A percentile compares a stretch with the other conserved stretches of the same genome.
Evolutionary conservation across 2,888 invertebrate species (phyloP).

Genomic region (Ethmia dodecea): DNA sequence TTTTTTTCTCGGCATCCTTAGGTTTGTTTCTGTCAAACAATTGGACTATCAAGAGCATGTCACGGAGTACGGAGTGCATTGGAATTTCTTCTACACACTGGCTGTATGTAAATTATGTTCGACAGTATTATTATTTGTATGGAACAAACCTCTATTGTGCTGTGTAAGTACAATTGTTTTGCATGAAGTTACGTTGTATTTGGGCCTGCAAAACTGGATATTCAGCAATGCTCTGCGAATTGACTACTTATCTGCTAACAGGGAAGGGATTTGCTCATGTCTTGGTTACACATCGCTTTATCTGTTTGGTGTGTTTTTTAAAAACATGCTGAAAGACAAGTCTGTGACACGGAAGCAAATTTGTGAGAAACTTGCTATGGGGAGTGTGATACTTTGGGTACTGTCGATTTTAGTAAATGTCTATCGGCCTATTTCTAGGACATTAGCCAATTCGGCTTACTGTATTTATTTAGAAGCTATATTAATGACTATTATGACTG

Average conservation of each 20-base stretch:
- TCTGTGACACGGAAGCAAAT: conserved; percentile 30
- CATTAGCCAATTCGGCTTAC: conserved; percentile 90
- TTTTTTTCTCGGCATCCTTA: conserved; percentile 78
- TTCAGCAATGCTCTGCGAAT: conserved; percentile 76
- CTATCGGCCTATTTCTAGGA: conserved; percentile 82
- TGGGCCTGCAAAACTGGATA: conserved; percentile 84
- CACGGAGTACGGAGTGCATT: conserved; percentile 96
- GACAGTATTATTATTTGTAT: conserved; percentile 75
- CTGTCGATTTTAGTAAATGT: conserved; percentile 63
- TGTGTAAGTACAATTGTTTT: conserved; percentile 74
- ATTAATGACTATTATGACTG: conserved; percentile 71
- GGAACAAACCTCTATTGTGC: conserved; percentile 66
- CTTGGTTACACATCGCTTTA: conserved; percentile 92
- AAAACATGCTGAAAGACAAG: conserved; percentile 65
- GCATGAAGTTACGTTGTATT: conserved; percentile 82
- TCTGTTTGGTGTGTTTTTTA: conserved; percentile 83
- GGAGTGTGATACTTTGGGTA: conserved; percentile 49
- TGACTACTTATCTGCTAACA: conserved; percentile 87
- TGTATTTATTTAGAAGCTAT: conserved; percentile 85
- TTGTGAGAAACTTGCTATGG: conserved; percentile 25
- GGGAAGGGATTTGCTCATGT: conserved; percentile 93
- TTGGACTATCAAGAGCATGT: conserved; percentile 92
- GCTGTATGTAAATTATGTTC: conserved; percentile 88
- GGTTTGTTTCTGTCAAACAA: conserved; percentile 78
- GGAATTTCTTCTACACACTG: conserved; percentile 98